Conservation (phyloP, 2,888 invertebrate species). For the Cerastis leucographa region DNA sequence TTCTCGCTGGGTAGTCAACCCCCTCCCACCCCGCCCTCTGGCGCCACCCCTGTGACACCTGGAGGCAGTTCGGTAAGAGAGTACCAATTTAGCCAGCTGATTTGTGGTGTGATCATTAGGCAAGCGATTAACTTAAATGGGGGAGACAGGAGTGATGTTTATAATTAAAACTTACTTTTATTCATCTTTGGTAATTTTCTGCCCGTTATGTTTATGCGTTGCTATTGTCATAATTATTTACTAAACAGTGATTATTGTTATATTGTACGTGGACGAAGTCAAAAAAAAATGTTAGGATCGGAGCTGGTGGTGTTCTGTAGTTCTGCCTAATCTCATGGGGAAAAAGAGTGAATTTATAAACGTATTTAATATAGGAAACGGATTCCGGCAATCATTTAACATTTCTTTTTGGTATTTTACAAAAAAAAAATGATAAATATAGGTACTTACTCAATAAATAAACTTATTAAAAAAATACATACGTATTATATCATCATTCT, state of each 20-base stretch:
- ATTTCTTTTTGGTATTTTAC: not conserved
- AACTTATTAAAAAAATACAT: not conserved
- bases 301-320: not conserved
- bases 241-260: not conserved
- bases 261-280: not conserved
- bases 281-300: not conserved
- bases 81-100: conserved; percentile 78
- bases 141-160: conserved; percentile 41
- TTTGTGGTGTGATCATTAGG: conserved; percentile 78
- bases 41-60: conserved; percentile 64
- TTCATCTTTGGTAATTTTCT: conserved; percentile 39
- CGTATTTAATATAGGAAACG: not conserved
- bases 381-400: not conserved
- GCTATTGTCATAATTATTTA: not conserved
- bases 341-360: not conserved
- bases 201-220: not conserved
- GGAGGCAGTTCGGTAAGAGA: conserved; percentile 60
- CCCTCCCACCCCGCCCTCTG: conserved; percentile 52
- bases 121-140: conserved; percentile 73
- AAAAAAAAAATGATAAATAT: too few relatives aligned
- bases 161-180: conserved; percentile 56
- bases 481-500: too few relatives aligned
- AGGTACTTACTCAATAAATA: not conserved
- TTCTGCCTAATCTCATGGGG: not conserved
- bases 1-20: conserved; percentile 54